Evolutionary conservation across 2,113 vertebrate genomes (phyloP), one percentile per base, ranked within the genome.

Genomic region (Cygnus atratus): DNA sequence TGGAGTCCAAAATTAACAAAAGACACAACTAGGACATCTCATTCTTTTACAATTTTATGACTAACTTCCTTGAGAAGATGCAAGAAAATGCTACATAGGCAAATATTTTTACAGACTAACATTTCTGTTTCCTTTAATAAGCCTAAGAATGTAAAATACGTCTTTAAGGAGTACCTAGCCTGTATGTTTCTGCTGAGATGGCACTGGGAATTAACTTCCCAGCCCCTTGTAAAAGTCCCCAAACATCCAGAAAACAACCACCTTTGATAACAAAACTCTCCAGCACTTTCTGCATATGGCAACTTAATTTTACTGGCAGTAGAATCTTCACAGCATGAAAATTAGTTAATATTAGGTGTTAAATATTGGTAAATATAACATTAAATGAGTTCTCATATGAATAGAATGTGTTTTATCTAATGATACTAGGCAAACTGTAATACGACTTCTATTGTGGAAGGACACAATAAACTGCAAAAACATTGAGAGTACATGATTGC

Each of bases 71-170:
- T 61, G 28, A 87, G 50, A 90, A 67, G 54, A 44, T 15, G 33
- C 39, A 58, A 44, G 33, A 70, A 72, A 79, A 58, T 71, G 80
- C 87, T 86, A 84, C 55, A 41, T 8, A 67, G 79, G 65, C 76
- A 87, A 90, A 84, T 6, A 73, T 67, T 79, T 96, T 88, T 78
- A 89, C 73, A 82, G 70, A 58, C 37, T 62, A 74, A 87, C 31
- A 73, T 84, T 94, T 93, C 70, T 79, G n/a, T 85, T 96, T 72
- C 70, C 91, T 96, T 90, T 91, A 87, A 93, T 85, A 95, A 93
- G 74, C 35, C 50, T 76, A 82, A 94, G 92, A 83, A 91, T 52
- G 77, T 55, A 78, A 96, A 93, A 88, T 89, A 90, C 43, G 33
- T 90, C 88, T 78, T 81, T 84, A 78, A 76, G 75, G 54, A 87